Base-by-base conservation (phyloP, 2,888 invertebrate genomes). In the Chironomus tentans region DNA sequence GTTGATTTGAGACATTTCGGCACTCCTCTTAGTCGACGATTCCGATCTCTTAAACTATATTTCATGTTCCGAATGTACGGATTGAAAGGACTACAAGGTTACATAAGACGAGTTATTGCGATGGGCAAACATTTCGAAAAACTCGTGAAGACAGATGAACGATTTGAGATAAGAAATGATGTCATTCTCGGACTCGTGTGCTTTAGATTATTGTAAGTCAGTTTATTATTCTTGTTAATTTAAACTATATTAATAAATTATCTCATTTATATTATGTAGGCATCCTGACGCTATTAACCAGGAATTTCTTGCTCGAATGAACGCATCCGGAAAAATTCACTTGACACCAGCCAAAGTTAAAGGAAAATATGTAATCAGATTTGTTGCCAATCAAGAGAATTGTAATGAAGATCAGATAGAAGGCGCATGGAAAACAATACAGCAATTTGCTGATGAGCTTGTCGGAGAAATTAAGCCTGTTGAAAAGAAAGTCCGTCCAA, bases 21-120 rank as follows among this genome's bases (percentile, higher is more conserved):
- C 2, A 93, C 96, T 77, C 94, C 95, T 0, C 81, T 95, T 68
- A 93, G 93, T 81, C 86, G 95, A 50, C 86, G 95, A 72, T 95
- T 96, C 82, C 87, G 95, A 7, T 89, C 95, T 0, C 84, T 96
- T 12, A 96, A 96, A 81, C 83, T 96, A 15, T 96, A 95, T 95
- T 95, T 95, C 82, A 94, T 94, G 1, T 85, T 90, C 78, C 86
- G 95, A 69, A 89, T 89, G 78, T 95, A 94, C 80, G 95, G 95
- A 0, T 87, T 95, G 0, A 87, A 87, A 38, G 94, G 94, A 0
- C 84, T 95, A n/a, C 93, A 92, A 81, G 86, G 87, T 46, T 93
- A 95, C 82, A 94, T 96, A 72, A 86, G 95, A 65, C 91, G 93
- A 83, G 94, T 95, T 81, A 91, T 92, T 78, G 85, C 87, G 24